These are phyloP conservation scores for Zaprionus bogoriensis DNA, from an alignment of 2,888 invertebrate species.

Conservation along the genomic window DNA sequence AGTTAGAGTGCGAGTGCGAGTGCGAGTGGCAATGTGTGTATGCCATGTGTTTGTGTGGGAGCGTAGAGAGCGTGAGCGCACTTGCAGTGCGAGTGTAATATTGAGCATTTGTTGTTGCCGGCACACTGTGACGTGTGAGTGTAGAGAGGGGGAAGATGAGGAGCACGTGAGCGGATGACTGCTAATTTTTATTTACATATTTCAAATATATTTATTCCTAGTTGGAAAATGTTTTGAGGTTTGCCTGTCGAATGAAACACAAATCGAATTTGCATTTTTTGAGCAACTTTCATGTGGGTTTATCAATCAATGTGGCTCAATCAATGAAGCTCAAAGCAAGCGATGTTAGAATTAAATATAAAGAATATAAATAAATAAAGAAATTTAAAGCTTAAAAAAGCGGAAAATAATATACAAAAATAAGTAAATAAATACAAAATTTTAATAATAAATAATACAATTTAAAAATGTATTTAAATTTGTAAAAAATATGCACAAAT, in stretches of 20 bases:
- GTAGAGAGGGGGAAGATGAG: neutral
- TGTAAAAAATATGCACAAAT: too few relatives aligned
- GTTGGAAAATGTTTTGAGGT: slow-evolving; percentile 47
- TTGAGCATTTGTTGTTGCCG: slow-evolving; percentile 52
- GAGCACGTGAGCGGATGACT: slow-evolving; percentile 16
- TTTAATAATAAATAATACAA: too few relatives aligned
- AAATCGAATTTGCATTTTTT: slow-evolving; percentile 43
- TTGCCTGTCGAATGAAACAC: slow-evolving; percentile 36
- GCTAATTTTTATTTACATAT: slow-evolving; percentile 61
- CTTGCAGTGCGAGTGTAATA: slow-evolving; percentile 38
- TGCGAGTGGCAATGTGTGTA: neutral
- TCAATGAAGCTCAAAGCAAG: too few relatives aligned
- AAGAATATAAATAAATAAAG: too few relatives aligned
- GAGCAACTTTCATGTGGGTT: neutral
- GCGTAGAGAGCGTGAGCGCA: slow-evolving; percentile 8
- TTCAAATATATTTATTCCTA: slow-evolving; percentile 29
- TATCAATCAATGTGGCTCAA: neutral
- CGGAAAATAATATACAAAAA: too few relatives aligned
- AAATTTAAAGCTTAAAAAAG: too few relatives aligned
- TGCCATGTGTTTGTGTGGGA: slow-evolving; percentile 15
- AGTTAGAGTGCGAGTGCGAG: neutral
- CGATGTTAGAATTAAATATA: too few relatives aligned
- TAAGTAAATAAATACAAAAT: too few relatives aligned
- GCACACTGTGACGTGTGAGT: slow-evolving; percentile 14
- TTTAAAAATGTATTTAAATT: too few relatives aligned